Evolutionary conservation across 2,797 vertebrate species (phyloP), one percentile per base, ranked within the genome.

Genomic region (Characodon lateralis): DNA sequence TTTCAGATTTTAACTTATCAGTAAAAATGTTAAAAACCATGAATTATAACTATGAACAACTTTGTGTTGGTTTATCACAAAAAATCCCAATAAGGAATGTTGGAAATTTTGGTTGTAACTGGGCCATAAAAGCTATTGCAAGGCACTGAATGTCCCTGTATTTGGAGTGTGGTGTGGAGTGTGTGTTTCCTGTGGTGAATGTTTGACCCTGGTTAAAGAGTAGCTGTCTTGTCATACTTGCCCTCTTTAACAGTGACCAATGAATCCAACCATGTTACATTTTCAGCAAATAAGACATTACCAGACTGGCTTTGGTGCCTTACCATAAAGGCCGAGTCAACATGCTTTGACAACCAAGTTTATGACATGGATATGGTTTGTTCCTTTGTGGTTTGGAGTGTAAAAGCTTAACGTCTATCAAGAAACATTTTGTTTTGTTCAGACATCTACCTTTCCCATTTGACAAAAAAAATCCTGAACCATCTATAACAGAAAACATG

Each of bases 121-220:
- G 7, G 5, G n/a, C 22, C 16, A 69, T 35, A 35, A 35, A 35
- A 35, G 31, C 31, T 35, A 43, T 8, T 24, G 24, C 66, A 7
- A 26, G 13, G 41, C 41, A 8, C n/a, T n/a, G 6, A 2, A 16
- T 48, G 41, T 46, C 7, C 66, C 66, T 48, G 16, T 2, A 46
- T 22, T 43, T 12, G 4, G 26, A 35, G 59, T 28, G n/a, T 28
- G 39, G 28, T 70, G 71, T 28, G n/a, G 14, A 22, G 28, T 72
- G 73, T 80, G 46, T 75, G 72, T 73, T 71, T 74, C 56, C 51
- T 65, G 43, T 77, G 28, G 58, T 76, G 74, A 74, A 56, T 84
- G 74, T 88, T 91, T 89, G 80, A 86, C 84, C 78, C 56, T n/a
- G 28, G 81, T 92, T 90, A 92, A 89, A 89, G 16, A 86, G 61